phyloP scores from a whole-genome alignment of 2,888 invertebrate genomes.

The Notocelia uddmanniana region DNA sequence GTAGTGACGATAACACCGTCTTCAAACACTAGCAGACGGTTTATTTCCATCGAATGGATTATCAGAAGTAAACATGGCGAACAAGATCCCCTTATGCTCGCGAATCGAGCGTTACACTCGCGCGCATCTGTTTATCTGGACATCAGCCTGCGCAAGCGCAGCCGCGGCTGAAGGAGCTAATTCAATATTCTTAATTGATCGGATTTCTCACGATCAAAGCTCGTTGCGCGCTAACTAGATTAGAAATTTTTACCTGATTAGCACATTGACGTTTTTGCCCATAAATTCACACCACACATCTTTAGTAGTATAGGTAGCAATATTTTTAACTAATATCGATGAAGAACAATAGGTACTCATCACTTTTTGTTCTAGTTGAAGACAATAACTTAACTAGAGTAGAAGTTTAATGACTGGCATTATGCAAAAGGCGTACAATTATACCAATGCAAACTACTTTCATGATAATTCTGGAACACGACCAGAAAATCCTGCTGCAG shows the following conservation, averaged over 20 bases:
- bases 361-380: conserved; percentile 23
- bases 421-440: conserved; percentile 35
- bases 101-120: conserved; percentile 65
- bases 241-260: conserved; percentile 46
- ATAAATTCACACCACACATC: conserved; percentile 27
- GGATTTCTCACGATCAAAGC: conserved; percentile 68
- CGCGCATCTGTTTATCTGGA: conserved; percentile 61
- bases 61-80: conserved; percentile 46
- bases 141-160: conserved; percentile 50
- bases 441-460: conserved; percentile 53
- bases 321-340: conserved; percentile 34
- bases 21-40: conserved; percentile 34
- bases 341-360: conserved; percentile 18
- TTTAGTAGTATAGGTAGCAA: conserved; percentile 17
- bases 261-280: conserved; percentile 35
- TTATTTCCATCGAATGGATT: conserved; percentile 39
- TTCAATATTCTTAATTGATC: conserved; percentile 69
- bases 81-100: conserved; percentile 56
- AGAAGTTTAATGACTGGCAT: conserved; percentile 21
- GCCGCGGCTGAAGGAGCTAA: conserved; percentile 61
- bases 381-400: conserved; percentile 12
- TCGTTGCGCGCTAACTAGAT: conserved; percentile 51
- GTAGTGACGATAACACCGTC: conserved; percentile 26
- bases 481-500: conserved; percentile 62
- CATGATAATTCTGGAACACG: conserved; percentile 72